Evolutionary conservation across 1,140 invertebrate species (phyloP), one percentile per base, ranked within the genome.

Genomic region (silkworm (Bombyx mori)): DNA sequence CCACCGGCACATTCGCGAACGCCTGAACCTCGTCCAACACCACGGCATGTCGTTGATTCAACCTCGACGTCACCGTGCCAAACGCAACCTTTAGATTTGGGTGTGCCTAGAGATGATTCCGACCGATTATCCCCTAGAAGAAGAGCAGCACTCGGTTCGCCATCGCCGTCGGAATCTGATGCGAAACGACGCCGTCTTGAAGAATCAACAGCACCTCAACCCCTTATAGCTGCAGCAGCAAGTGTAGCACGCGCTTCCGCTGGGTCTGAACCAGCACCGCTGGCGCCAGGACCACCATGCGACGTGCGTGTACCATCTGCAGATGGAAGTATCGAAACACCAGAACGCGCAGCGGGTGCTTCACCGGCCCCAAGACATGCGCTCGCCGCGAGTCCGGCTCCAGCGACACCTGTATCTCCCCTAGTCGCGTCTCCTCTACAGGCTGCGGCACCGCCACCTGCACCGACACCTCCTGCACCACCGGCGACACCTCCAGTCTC

Each of bases 51-150:
- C 81, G 89, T 63, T 79, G 70, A 91, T 87, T 51, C 90, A 82
- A 12, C 85, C 77, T 42, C 86, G 75, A 43, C 75, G 9, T 89
- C 90, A 3, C 89, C 91, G 65, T 91, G 69, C 82, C 88, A 72
- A 79, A 93, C 92, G 26, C 93, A 94, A 73, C 94, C 94, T 2
- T 83, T 94, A 8, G 93, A 94, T 77, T 89, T 94, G 9, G 92
- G 93, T 10, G 89, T 94, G 0, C 89, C 90, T 48, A 71, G 86
- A 66, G 89, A 88, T 57, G 89, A 85, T 65, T 75, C 73, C 42
- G 77, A 88, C 46, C 77, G 83, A 10, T 60, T 75, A 6, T 92
- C 92, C 42, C 88, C 91, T 1, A 88, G 90, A 53, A 89, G 89
- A 58, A 77, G 89, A 44, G 71, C 82, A 56, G 79, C 82, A 1